Base-by-base conservation (phyloP, 2,113 vertebrate species). In the Centropus unirufus region DNA sequence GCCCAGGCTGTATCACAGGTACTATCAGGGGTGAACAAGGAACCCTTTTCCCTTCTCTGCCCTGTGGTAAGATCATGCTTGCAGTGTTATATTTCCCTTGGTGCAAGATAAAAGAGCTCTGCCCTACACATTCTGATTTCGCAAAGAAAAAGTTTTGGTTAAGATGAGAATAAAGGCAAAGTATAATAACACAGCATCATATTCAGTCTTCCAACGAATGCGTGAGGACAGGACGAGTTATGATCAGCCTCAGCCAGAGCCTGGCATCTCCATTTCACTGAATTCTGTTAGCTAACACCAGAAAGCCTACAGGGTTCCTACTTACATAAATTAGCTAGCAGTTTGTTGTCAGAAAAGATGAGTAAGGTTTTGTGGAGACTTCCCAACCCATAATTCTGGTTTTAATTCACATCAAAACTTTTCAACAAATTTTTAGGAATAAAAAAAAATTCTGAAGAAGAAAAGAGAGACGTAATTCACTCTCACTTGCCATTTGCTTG, bases 381-480 rank as follows among this genome's bases (percentile, higher is more conserved):
- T 95, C 49, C 49, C 39, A 90, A 87, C 14, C 24, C 19, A n/a
- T 79, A 78, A 83, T 49, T 84, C 66, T 93, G 22, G 74, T 93
- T 94, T 83, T 15, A 85, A 90, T 95, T 89, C 68, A 54, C 76
- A 81, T 51, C 62, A 97, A 63, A 96, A 63, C 39, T 90, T 96
- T 69, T 89, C 59, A 87, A 59, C 32, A 91, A 42, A 61, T 94
- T 86, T 44, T 44, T 1, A 3, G 21, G 19, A 11, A 3, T 29
- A 32, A 87, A 63, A 74, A 46, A 67, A 22, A 10, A 81, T 76
- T 36, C 36, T 36, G 54, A 75, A 90, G 74, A 63, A 51, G 36
- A 76, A 63, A 70, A 77, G n/a, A 55, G 7, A 66, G 89, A 79
- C 94, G 17, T 49, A 74, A 85, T 92, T 97, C 59, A 20, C 30